Evolutionary conservation across 2,797 vertebrate species (phyloP).

Genomic region (Coreius guichenoti): DNA sequence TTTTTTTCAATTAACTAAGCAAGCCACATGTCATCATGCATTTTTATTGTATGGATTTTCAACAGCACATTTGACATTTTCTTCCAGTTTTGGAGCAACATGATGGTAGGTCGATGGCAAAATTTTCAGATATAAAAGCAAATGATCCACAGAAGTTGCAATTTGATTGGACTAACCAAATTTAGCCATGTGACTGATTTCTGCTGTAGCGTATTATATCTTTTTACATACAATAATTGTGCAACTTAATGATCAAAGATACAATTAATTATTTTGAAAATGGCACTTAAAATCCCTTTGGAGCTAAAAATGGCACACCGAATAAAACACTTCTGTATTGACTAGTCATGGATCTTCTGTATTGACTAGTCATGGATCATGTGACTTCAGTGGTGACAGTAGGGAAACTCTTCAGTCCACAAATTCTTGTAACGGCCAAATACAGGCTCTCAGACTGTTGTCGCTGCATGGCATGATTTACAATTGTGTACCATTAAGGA

Average conservation of each 20-base stretch:
- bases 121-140: background rate
- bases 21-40: too few species aligned
- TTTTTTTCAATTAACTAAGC: too few species aligned
- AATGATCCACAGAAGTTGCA: background rate
- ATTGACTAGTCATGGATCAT: background rate
- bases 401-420: background rate
- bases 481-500: background rate
- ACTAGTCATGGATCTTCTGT: too few species aligned
- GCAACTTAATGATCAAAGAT: background rate
- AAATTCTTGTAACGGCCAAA: background rate
- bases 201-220: background rate
- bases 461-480: background rate
- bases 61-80: background rate
- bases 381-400: background rate
- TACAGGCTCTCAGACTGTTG: background rate
- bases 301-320: too few species aligned
- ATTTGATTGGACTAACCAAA: background rate
- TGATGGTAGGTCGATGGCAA: background rate
- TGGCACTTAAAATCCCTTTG: too few species aligned
- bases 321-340: too few species aligned
- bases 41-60: too few species aligned
- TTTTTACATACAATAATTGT: background rate
- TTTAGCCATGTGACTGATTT: background rate
- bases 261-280: background rate
- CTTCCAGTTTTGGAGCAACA: background rate